Base-by-base conservation (phyloP, 2,797 vertebrate genomes). In the Poeciliopsis infans region DNA sequence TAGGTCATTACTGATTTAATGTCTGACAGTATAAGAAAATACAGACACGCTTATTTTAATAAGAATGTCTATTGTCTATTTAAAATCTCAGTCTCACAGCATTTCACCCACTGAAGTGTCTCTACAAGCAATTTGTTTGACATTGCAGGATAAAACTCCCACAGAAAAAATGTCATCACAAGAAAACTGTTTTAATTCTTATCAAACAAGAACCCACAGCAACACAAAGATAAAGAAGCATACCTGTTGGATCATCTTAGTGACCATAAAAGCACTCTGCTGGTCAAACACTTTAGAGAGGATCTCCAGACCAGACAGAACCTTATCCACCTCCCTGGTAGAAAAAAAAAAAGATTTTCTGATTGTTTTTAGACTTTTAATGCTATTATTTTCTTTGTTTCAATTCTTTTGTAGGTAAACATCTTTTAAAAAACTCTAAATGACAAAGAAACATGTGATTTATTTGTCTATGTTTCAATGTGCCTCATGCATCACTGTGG, bases 271-370 rank as follows among this genome's bases (percentile, higher is more conserved):
- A 0, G 97, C 97, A 84, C 97, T 98, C 90, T 99, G 98, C 92
- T 98, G 98, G 95, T 99, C 98, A 76, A 99, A 98, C 28, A 98
- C 97, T 91, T 99, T 99, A 25, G 98, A 98, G 77, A 99, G 95
- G 87, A 98, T 98, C 95, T 99, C 98, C 86, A 99, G 94, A 59
- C 98, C 98, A 0, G 96, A 96, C 79, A 99, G 88, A 66, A 99
- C 98, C 81, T 98, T 99, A 92, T 99, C 98, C 89, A 98, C 97
- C 90, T 99, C 98, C 31, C 98, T 99, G 84, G 25, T 12, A 16
- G 25, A 70, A 20, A 43, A 66, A 78, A 86, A 5, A 83, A 23
- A 81, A 33, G 13, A 80, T 74, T 23, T 45, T 83, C 6, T 72
- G 31, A 25, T 45, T 41, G 2, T 43, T 12, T 75, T 31, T 66